Evolutionary conservation across 2,113 vertebrate species (phyloP).

Genomic region (Stercorarius parasiticus): DNA sequence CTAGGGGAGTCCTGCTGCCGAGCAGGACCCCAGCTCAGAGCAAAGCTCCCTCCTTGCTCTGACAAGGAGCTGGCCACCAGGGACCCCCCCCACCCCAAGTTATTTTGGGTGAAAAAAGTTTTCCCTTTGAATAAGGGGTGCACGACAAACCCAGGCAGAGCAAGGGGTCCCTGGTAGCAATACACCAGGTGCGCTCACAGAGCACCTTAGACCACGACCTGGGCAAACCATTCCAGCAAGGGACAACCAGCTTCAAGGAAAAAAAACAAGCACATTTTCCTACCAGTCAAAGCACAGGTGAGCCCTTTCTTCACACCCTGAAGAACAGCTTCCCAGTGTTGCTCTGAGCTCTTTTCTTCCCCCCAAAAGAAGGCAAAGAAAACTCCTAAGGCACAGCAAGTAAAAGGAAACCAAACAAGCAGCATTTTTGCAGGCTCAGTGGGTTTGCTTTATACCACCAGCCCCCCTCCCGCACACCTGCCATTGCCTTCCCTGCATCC

Average conservation of each 20-base stretch:
- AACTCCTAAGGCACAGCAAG: not conserved
- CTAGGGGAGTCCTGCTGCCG: rapidly evolving
- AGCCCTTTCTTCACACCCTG: not conserved
- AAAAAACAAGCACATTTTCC: not conserved
- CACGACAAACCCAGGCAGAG: not conserved
- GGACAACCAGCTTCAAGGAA: not conserved
- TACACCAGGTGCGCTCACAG: not conserved
- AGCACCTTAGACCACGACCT: not conserved
- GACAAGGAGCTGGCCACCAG: not conserved
- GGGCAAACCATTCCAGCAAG: not conserved
- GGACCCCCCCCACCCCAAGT: not conserved
- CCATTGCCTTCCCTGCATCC: not conserved
- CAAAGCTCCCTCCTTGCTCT: rapidly evolving
- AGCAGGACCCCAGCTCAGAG: not conserved
- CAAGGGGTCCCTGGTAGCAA: not conserved
- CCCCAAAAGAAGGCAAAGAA: not conserved
- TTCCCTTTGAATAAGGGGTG: not conserved
- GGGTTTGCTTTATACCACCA: not conserved
- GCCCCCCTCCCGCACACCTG: too few relatives aligned
- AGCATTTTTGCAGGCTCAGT: rapidly evolving
- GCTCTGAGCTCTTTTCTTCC: not conserved
- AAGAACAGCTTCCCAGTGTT: not conserved
- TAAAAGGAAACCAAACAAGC: not conserved
- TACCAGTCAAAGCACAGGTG: not conserved
- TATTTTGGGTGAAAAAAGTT: rapidly evolving